Percentiles rank a stretch among this genome's conserved stretches.
Evolutionary conservation across 2,113 vertebrate species (phyloP).

Genomic region (Plectropomus leopardus): DNA sequence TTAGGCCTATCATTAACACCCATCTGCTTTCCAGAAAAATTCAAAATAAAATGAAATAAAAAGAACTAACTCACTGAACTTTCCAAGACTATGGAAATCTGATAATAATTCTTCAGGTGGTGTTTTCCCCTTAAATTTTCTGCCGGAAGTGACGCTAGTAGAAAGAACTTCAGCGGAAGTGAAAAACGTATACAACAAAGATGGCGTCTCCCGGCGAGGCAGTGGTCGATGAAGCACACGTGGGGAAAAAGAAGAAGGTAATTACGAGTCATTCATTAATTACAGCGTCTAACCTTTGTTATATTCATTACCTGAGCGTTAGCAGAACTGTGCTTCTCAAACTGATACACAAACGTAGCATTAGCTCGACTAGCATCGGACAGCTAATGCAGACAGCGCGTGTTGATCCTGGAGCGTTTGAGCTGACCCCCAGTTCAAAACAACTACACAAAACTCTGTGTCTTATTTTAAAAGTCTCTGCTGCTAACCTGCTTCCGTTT

Average conservation of each 20-base stretch:
- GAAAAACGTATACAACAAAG: constrained; percentile 78
- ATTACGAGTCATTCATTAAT: neutral
- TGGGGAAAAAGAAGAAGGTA: constrained; percentile 83
- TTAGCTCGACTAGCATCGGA: neutral
- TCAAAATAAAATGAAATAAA: too few relatives aligned
- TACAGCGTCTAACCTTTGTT: accelerated
- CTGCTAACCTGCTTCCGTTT: constrained; percentile 1
- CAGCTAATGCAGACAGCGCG: neutral
- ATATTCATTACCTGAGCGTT: accelerated
- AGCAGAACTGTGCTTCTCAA: neutral
- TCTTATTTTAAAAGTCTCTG: neutral
- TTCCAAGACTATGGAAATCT: too few relatives aligned
- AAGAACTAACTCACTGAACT: too few relatives aligned
- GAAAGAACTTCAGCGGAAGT: constrained; percentile 19
- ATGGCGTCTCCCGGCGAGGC: constrained; percentile 74
- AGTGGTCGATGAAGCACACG: constrained; percentile 64
- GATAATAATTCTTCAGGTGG: too few relatives aligned
- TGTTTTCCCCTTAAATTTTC: too few relatives aligned
- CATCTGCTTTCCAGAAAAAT: too few relatives aligned
- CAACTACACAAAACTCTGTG: neutral
- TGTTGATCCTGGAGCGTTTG: neutral
- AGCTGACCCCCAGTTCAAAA: neutral
- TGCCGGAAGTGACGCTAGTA: neutral
- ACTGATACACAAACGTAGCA: neutral
- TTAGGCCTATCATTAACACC: too few relatives aligned